A percentile compares a stretch with the other conserved stretches of the same genome.
Conservation (phyloP, 2,888 invertebrate genomes). For the Drosophila ustulata region DNA sequence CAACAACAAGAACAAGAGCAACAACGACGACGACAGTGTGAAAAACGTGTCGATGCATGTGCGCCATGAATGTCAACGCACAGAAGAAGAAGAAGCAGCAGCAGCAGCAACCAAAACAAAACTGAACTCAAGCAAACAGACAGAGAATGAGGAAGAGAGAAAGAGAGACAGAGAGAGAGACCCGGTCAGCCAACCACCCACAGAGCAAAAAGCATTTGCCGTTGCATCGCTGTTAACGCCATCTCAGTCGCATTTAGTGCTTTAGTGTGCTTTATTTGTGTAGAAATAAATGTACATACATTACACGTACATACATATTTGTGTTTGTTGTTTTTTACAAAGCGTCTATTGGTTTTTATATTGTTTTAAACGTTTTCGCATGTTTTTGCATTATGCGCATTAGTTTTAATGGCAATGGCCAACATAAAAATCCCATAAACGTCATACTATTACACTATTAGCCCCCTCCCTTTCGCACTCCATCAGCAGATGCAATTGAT, state of each 20-base stretch:
- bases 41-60: conserved; percentile 75
- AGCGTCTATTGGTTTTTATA: conserved; percentile 50
- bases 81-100: conserved; percentile 15
- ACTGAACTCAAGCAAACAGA: conserved; percentile 14
- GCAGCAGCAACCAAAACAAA: conserved; percentile 13
- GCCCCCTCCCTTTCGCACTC: conserved; percentile 1
- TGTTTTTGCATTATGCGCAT: conserved; percentile 57
- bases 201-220: conserved; percentile 12
- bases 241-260: neutral
- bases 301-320: neutral
- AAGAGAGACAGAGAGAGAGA: neutral
- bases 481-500: conserved; percentile 1
- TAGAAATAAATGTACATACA: conserved; percentile 5
- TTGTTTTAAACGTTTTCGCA: conserved; percentile 63
- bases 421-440: conserved; percentile 60
- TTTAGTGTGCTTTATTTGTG: conserved; percentile 11
- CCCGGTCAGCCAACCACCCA: conserved; percentile 26
- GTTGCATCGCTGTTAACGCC: neutral
- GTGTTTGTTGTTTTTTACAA: conserved; percentile 17
- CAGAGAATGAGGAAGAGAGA: too few species aligned
- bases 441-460: conserved; percentile 30
- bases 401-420: conserved; percentile 58
- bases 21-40: conserved; percentile 17
- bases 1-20: conserved; percentile 1
- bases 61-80: conserved; percentile 68